phyloP scores from a whole-genome alignment of 2,888 invertebrate genomes.

The Melanotus villosus region DNA sequence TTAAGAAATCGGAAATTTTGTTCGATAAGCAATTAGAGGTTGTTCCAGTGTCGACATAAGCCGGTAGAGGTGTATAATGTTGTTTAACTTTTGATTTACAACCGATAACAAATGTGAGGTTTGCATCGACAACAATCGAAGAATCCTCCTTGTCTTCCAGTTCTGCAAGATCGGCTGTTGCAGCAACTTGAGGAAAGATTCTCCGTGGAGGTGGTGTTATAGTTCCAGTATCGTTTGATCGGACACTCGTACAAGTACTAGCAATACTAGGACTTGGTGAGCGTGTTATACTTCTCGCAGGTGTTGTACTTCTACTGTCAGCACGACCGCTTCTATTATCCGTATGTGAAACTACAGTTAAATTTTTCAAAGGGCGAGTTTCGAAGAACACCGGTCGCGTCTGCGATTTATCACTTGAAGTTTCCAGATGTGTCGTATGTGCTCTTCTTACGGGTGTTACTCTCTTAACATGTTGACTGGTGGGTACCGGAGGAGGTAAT shows the following conservation, averaged over 20 bases:
- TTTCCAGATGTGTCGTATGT: slow-evolving; percentile 55
- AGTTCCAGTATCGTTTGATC: slow-evolving; percentile 64
- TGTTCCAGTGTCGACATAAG: slow-evolving; percentile 82
- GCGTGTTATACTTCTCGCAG: slow-evolving; percentile 42
- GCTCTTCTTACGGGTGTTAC: slow-evolving; percentile 52
- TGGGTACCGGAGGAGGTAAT: slow-evolving; percentile 46
- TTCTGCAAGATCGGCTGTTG: slow-evolving; percentile 72
- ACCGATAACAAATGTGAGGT: slow-evolving; percentile 84
- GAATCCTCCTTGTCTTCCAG: slow-evolving; percentile 79
- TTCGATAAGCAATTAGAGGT: slow-evolving; percentile 82
- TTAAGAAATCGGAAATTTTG: slow-evolving; percentile 85
- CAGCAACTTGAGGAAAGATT: slow-evolving; percentile 77
- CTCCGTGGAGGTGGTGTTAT: slow-evolving; percentile 76
- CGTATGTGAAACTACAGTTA: slow-evolving; percentile 61
- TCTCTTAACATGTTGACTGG: slow-evolving; percentile 41
- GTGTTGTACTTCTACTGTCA: slow-evolving; percentile 40
- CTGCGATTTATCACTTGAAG: neutral
- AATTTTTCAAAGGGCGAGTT: slow-evolving; percentile 65
- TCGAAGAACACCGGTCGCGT: slow-evolving; percentile 58
- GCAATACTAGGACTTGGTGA: slow-evolving; percentile 52
- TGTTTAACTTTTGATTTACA: slow-evolving; percentile 79
- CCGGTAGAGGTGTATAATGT: slow-evolving; percentile 80
- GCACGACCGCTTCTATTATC: slow-evolving; percentile 37
- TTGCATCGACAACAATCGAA: slow-evolving; percentile 86
- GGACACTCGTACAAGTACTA: slow-evolving; percentile 65